Evolutionary conservation across 2,888 invertebrate genomes (phyloP).

Genomic region (Pollenia angustigena): DNA sequence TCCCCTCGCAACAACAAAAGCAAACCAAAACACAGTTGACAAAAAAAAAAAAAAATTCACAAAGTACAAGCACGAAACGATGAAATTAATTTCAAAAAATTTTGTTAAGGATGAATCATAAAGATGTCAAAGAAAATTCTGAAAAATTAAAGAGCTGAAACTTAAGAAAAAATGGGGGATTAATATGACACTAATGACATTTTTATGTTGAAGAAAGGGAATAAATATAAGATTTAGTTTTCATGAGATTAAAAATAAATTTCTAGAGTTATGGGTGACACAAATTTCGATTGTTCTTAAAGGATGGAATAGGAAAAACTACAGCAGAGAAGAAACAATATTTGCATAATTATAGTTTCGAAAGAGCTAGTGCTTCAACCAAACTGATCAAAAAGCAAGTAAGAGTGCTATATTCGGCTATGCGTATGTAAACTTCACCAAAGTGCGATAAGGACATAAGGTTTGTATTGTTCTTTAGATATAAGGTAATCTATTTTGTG

Average conservation of each 20-base stretch:
- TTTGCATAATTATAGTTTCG: too few relatives aligned
- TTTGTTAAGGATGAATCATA: conserved; percentile 25
- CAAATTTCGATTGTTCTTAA: neutral
- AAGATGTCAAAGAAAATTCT: neutral
- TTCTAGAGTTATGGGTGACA: neutral
- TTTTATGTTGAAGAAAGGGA: neutral
- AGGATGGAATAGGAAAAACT: too few relatives aligned
- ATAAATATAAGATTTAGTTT: neutral
- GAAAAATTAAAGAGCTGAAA: neutral
- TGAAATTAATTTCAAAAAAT: conserved; percentile 36
- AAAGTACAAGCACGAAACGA: neutral
- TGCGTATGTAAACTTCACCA: too few relatives aligned
- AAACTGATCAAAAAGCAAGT: too few relatives aligned
- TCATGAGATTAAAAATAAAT: neutral
- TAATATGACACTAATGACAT: neutral
- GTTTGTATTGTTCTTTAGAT: too few relatives aligned
- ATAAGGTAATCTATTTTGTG: too few relatives aligned
- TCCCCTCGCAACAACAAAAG: neutral
- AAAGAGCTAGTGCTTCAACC: too few relatives aligned
- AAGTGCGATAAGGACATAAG: too few relatives aligned
- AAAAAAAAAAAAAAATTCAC: neutral
- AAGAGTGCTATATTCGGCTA: too few relatives aligned
- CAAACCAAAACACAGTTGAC: neutral
- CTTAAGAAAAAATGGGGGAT: neutral
- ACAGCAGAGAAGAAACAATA: too few relatives aligned